Evolutionary conservation across 2,888 invertebrate species (phyloP).

Genomic region (Oscheius sp.): DNA sequence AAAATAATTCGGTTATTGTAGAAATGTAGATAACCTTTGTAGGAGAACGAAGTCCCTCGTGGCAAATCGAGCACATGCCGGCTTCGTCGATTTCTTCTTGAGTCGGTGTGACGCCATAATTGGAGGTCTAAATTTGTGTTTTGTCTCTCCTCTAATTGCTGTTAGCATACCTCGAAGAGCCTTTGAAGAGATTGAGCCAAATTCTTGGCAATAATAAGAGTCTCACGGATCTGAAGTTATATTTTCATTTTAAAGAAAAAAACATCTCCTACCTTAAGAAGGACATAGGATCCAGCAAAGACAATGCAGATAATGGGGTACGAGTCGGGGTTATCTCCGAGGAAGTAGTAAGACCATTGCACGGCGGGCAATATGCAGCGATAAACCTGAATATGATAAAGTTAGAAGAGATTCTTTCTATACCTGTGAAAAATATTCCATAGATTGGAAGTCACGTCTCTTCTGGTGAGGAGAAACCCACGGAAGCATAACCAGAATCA

Average conservation of each 20-base stretch:
- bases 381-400: conserved; percentile 16
- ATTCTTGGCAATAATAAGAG: not conserved
- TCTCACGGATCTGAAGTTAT: conserved; percentile 12
- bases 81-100: not conserved
- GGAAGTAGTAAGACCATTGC: conserved; percentile 20
- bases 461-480: conserved; percentile 16
- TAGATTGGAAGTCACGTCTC: conserved; percentile 32
- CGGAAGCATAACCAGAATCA: not conserved
- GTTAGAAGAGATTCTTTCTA: not conserved
- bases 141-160: no score
- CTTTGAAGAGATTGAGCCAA: not conserved
- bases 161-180: conserved; percentile 9
- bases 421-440: conserved; percentile 36
- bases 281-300: no score
- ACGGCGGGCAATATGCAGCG: not conserved
- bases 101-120: conserved; percentile 26
- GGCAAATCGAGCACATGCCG: conserved; percentile 26
- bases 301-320: no score
- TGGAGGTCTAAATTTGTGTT: conserved; percentile 6
- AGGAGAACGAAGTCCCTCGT: conserved; percentile 10
- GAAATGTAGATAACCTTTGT: conserved; percentile 18
- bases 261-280: no score
- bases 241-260: not conserved
- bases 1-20: conserved; percentile 25
- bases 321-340: not conserved